Percentiles rank a stretch among this genome's conserved stretches.
phyloP scores from a whole-genome alignment of 2,888 invertebrate genomes.

The Eurytoma californica region DNA sequence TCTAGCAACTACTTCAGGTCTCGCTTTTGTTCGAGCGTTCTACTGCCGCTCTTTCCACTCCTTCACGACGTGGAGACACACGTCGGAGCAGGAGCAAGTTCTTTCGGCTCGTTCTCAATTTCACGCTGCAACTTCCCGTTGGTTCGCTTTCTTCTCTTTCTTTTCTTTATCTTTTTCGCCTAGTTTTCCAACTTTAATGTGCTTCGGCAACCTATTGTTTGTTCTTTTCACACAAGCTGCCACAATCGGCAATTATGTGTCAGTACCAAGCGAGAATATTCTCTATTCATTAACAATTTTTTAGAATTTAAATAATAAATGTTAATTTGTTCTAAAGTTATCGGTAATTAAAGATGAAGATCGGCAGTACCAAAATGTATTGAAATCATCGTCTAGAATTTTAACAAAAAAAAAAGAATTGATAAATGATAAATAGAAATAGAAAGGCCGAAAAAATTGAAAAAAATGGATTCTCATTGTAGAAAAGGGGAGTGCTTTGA shows the following conservation, averaged over 20 bases:
- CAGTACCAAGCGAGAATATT: no score
- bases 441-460: background rate
- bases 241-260: background rate
- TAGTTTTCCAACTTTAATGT: constrained; percentile 2
- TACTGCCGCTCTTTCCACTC: background rate
- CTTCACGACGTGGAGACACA: background rate
- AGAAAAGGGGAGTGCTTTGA: no score
- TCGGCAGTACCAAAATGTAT: no score
- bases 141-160: background rate
- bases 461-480: background rate
- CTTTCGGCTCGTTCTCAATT: constrained; percentile 48
- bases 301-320: no score
- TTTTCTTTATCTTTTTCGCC: background rate
- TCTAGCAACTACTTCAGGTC: constrained; percentile 51
- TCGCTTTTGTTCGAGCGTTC: constrained; percentile 48
- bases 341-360: no score
- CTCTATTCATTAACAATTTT: no score
- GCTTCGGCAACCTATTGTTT: constrained; percentile 17
- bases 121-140: constrained; percentile 46
- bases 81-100: background rate
- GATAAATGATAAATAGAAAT: background rate
- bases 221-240: background rate
- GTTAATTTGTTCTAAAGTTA: no score
- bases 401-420: background rate
- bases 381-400: no score